phyloP scores from a whole-genome alignment of 2,797 vertebrate species.

The Poecilia wingei region DNA sequence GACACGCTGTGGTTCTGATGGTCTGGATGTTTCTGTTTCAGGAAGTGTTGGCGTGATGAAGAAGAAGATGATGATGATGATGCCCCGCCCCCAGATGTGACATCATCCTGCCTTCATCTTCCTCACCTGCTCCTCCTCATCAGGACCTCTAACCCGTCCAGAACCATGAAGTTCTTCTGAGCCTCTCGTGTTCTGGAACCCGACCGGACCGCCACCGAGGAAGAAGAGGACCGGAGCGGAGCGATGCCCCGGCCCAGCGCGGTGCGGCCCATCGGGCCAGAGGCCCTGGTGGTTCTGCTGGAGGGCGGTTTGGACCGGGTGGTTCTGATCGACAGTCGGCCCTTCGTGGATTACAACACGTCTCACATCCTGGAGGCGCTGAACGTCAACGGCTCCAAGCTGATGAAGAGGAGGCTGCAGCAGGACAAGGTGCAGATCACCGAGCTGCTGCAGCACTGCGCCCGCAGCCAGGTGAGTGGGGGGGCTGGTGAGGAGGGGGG shows the following conservation, averaged over 20 bases:
- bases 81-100: constrained; percentile 15
- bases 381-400: constrained; percentile 97
- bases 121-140: constrained; percentile 32
- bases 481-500: neutral
- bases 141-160: constrained; percentile 82
- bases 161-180: constrained; percentile 87
- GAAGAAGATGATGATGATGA: neutral
- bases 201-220: constrained; percentile 56
- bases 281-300: constrained; percentile 91
- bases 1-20: neutral
- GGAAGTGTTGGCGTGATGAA: constrained; percentile 52
- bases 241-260: constrained; percentile 43
- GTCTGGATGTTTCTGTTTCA: constrained; percentile 3
- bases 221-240: constrained; percentile 14
- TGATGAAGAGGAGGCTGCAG: constrained; percentile 95
- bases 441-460: constrained; percentile 94
- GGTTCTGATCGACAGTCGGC: constrained; percentile 93
- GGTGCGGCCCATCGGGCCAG: constrained; percentile 81
- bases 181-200: constrained; percentile 72
- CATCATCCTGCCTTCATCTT: neutral
- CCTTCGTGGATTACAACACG: constrained; percentile 95
- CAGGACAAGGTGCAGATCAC: constrained; percentile 95
- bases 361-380: constrained; percentile 94
- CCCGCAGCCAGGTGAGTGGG: constrained; percentile 87
- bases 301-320: constrained; percentile 89